These are phyloP conservation scores for Ichneumon xanthorius DNA, from an alignment of 2,888 invertebrate genomes.

Conservation along the genomic window DNA sequence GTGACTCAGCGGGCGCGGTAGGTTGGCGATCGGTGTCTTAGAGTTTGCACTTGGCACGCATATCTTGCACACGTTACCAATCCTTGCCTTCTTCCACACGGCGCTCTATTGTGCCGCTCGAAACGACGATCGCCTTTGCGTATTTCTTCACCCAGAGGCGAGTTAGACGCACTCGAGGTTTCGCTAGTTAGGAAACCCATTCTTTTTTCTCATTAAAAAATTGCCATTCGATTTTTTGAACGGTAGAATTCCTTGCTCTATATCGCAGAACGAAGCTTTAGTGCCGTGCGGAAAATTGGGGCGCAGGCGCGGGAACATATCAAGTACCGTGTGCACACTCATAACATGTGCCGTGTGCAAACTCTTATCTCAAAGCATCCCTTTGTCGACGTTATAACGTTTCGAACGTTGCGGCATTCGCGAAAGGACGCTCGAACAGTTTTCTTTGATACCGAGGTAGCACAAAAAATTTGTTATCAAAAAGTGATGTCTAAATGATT, in stretches of 20 bases:
- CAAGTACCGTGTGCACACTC: too few species aligned
- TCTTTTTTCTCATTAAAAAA: not conserved
- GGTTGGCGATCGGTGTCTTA: conserved; percentile 71
- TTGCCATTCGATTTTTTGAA: not conserved
- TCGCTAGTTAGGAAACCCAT: not conserved
- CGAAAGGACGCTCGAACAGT: too few species aligned
- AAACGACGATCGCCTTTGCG: not conserved
- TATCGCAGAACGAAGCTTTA: not conserved
- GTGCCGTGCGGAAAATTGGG: not conserved
- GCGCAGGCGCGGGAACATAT: not conserved
- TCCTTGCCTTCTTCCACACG: conserved; percentile 53
- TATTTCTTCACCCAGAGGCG: not conserved
- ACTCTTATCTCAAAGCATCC: conserved; percentile 7
- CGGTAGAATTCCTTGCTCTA: not conserved
- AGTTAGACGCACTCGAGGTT: not conserved
- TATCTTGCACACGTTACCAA: conserved; percentile 73
- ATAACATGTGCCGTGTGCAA: conserved; percentile 44
- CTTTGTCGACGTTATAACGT: not conserved
- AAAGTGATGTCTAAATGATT: too few species aligned
- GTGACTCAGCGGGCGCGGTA: conserved; percentile 47
- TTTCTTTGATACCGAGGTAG: too few species aligned
- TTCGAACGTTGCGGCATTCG: not conserved
- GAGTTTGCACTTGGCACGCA: conserved; percentile 67
- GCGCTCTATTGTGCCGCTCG: conserved; percentile 29
- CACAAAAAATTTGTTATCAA: too few species aligned